These are phyloP conservation scores for Leucoraja ocellata DNA, from an alignment of 2,797 vertebrate genomes.

Conservation along the genomic window DNA sequence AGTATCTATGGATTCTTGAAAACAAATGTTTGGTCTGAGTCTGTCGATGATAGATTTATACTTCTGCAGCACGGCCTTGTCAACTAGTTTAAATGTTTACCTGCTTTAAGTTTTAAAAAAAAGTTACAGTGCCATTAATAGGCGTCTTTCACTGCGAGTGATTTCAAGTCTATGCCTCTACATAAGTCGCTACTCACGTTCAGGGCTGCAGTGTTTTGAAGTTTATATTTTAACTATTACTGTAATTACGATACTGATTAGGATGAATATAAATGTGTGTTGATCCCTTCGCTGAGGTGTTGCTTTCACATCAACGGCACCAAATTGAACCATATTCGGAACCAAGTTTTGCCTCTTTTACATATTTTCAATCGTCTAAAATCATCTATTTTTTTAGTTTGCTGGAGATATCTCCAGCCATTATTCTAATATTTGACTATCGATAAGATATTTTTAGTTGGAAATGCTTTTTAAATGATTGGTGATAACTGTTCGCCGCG, in stretches of 20 bases:
- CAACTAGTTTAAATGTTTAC: conserved; percentile 15
- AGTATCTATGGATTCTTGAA: conserved; percentile 26
- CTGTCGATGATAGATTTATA: conserved; percentile 23
- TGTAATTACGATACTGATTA: conserved; percentile 4
- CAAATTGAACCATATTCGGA: neutral
- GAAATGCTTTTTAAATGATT: neutral
- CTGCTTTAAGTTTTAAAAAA: neutral
- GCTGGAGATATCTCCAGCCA: neutral
- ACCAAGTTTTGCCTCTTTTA: neutral
- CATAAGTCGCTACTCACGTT: neutral
- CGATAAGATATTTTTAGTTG: neutral
- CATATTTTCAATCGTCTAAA: neutral
- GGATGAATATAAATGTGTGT: neutral
- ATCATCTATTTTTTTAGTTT: neutral
- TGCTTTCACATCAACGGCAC: too few species aligned
- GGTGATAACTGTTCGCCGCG: neutral
- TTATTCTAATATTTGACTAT: neutral
- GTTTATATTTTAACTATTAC: neutral
- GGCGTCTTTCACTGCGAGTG: neutral
- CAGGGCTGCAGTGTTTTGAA: neutral
- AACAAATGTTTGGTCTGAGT: conserved; percentile 29
- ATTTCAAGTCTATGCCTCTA: neutral
- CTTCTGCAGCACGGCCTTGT: neutral
- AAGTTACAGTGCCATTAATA: conserved; percentile 7
- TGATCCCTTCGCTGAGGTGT: neutral